Evolutionary conservation across 2,888 invertebrate genomes (phyloP), one percentile per base, ranked within the genome.

Genomic region (Mythimna vitellina): DNA sequence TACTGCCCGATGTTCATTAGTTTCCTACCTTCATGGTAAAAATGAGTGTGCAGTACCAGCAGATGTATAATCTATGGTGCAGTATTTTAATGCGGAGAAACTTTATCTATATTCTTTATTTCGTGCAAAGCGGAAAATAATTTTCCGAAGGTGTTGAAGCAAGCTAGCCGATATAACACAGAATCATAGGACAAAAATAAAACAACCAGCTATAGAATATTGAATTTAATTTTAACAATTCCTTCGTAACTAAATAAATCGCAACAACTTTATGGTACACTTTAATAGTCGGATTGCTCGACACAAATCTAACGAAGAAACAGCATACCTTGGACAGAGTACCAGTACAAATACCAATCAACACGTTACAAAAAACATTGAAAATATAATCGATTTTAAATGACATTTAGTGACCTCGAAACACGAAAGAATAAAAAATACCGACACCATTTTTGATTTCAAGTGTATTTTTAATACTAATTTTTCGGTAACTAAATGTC

Each of bases 171-270:
- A 3, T 29, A 56, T 29, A 20, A 3, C n/a, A 9, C n/a, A n/a
- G 49, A 51, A 51, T n/a, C 2, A 29, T n/a, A 20, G 10, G 12
- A 12, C 29, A n/a, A 32, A 58, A 82, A 65, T 70, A 78, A 85
- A 83, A 81, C 61, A 71, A 72, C 53, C 35, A 70, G 35, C 6
- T 89, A 92, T 88, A 92, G 91, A 93, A 93, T 94, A 93, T 90
- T 90, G 83, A 92, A 92, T 94, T 94, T 95, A 92, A 93, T 94
- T 92, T 89, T 92, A 95, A 95, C 95, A 95, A 94, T 93, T 93
- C 92, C 90, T 90, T 86, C 80, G 84, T 91, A 92, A 91, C 89
- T 91, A 89, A 92, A 93, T 89, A 92, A 88, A 90, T 92, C 84
- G 89, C 90, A 94, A 94, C 93, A 94, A 93, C 91, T 87, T 87